Base-by-base conservation (phyloP, 2,888 invertebrate genomes). In the Ormia ochracea region DNA sequence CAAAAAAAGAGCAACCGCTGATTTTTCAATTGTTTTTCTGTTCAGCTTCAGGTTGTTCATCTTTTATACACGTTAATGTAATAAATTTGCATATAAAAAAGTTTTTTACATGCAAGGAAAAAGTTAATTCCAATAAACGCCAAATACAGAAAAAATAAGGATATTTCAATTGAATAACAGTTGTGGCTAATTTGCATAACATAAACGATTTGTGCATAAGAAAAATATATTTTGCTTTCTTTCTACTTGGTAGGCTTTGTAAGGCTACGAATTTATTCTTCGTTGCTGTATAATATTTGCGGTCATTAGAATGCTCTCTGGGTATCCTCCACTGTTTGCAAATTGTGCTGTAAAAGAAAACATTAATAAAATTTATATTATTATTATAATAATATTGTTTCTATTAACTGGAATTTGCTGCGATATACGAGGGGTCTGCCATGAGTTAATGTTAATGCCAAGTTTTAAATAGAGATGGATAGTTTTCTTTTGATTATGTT, bases 111-210 rank as follows among this genome's bases (percentile, higher is more conserved):
- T 31, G 21, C 3, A 19, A 33, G 19, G 33, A 50, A 4, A 1
- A 50, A 65, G 33, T 38, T 65, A n/a, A n/a, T n/a, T n/a, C n/a
- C 4, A 50, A 65, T 50, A 17, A 19, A 48, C 33, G 36, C 43
- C 19, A 1, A 43, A 14, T n/a, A 43, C n/a, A 6, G 7, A 1
- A 54, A 36, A 12, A 56, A 21, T 28, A 38, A 26, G 14, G 3
- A 0, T 9, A 21, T 58, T 14, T 23, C 14, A 58, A 3, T 6
- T 33, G 9, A 14, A 23, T 1, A 26, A 33, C 23, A 38, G 38
- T 26, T 14, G 26, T 38, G 38, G 14, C 45, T 45, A n/a, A n/a
- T n/a, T n/a, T n/a, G n/a, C n/a, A n/a, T n/a, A n/a, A n/a, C n/a
- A n/a, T n/a, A n/a, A n/a, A n/a, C n/a, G n/a, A n/a, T n/a, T n/a